Evolutionary conservation across 1,140 invertebrate species (phyloP).

Genomic region (Drosophila ercepeae): DNA sequence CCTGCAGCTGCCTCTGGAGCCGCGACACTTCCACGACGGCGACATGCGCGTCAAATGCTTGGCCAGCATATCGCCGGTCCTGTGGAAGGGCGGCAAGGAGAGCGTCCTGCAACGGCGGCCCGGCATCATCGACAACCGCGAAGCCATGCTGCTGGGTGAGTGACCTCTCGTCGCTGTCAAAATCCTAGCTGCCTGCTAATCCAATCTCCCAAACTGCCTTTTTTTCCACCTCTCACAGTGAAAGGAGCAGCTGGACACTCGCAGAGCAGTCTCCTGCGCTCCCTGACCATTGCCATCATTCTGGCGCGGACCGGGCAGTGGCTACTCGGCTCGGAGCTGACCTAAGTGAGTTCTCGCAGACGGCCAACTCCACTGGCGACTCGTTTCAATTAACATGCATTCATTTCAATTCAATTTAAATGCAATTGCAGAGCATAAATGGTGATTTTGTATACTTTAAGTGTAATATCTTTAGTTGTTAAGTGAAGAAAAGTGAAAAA

Average conservation of each 20-base stretch:
- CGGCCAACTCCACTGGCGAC: constrained; percentile 10
- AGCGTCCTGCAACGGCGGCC: constrained; percentile 85
- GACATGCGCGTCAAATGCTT: constrained; percentile 86
- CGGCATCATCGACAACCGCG: constrained; percentile 86
- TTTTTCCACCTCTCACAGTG: constrained; percentile 34
- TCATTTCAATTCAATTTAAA: constrained; percentile 75
- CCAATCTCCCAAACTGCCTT: background rate
- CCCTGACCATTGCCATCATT: constrained; percentile 70
- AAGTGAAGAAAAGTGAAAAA: constrained; percentile 39
- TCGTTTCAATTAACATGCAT: constrained; percentile 52
- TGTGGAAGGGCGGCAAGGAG: constrained; percentile 86
- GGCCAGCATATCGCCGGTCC: constrained; percentile 85
- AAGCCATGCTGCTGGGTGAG: constrained; percentile 86
- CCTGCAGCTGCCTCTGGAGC: constrained; percentile 84
- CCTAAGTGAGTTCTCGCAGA: constrained; percentile 47
- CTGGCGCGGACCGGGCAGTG: constrained; percentile 70
- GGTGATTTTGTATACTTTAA: constrained; percentile 83
- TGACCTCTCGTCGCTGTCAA: constrained; percentile 24
- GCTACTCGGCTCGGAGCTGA: constrained; percentile 68
- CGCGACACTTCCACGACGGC: constrained; percentile 85
- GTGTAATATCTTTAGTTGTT: constrained; percentile 78
- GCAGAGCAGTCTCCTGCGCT: constrained; percentile 51
- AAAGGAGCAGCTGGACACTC: constrained; percentile 60
- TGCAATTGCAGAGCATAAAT: constrained; percentile 81
- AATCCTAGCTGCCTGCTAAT: constrained; percentile 9